Conservation (phyloP, 1,140 invertebrate species). For the Apis dorsata region DNA sequence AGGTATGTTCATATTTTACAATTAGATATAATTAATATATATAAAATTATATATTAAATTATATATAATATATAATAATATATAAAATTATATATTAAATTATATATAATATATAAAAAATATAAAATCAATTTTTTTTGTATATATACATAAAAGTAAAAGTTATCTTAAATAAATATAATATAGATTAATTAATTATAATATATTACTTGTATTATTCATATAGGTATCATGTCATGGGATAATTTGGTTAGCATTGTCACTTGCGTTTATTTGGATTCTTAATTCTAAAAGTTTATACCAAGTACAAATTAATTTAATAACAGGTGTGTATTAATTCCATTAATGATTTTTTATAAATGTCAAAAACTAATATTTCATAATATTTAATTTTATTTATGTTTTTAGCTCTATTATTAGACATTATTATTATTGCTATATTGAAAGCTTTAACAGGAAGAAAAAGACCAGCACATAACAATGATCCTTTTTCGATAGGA, state of each 20-base stretch:
- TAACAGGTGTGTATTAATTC: conserved; percentile 84
- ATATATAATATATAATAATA: too few relatives aligned
- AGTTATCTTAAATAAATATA: too few relatives aligned
- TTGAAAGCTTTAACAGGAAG: conserved; percentile 90
- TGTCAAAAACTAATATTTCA: background rate
- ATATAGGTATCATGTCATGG: conserved; percentile 93
- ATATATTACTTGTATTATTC: conserved; percentile 18
- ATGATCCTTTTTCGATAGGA: conserved; percentile 82
- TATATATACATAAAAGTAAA: background rate
- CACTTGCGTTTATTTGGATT: conserved; percentile 88
- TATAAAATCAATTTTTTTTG: background rate
- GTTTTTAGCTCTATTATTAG: conserved; percentile 90
- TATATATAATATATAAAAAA: too few relatives aligned
- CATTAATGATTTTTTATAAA: background rate
- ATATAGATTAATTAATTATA: too few relatives aligned
- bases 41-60: too few relatives aligned
- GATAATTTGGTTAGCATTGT: conserved; percentile 89
- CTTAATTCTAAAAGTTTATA: conserved; percentile 84
- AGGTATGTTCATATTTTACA: too few relatives aligned
- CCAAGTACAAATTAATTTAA: conserved; percentile 91
- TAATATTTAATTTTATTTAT: conserved; percentile 24
- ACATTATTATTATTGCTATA: conserved; percentile 90
- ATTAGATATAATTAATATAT: too few relatives aligned
- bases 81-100: too few relatives aligned
- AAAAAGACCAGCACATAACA: conserved; percentile 87